Conservation (phyloP, 2,113 vertebrate species). For the Mystacornis crossleyi region DNA sequence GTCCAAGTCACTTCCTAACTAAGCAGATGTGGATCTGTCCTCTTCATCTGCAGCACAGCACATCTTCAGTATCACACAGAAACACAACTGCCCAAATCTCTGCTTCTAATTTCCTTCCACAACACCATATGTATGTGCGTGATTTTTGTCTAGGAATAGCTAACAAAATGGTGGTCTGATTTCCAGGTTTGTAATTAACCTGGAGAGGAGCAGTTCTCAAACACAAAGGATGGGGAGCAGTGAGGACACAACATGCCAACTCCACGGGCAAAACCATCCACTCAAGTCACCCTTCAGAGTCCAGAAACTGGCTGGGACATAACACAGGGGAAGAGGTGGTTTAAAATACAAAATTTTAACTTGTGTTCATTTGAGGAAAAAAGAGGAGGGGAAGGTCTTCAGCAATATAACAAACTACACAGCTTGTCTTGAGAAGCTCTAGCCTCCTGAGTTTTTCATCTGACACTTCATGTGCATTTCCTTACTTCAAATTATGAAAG, state of each 20-base stretch:
- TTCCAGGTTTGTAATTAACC: background rate
- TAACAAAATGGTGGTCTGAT: background rate
- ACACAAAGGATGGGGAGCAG: background rate
- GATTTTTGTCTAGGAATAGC: background rate
- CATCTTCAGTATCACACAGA: background rate
- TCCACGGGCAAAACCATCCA: background rate
- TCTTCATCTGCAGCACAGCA: background rate
- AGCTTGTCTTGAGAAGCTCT: background rate
- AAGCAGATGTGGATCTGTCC: background rate
- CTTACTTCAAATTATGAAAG: background rate
- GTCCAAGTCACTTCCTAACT: background rate
- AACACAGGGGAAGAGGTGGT: background rate
- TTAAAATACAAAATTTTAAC: background rate
- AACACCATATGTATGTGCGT: fast-evolving
- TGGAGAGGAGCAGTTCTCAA: background rate
- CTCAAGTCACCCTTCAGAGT: background rate
- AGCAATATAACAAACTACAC: background rate
- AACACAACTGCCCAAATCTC: background rate
- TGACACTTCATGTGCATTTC: background rate
- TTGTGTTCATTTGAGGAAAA: background rate
- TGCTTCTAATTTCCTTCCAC: background rate
- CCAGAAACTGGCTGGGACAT: fast-evolving
- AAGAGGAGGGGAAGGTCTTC: background rate
- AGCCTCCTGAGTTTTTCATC: background rate
- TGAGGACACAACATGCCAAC: fast-evolving